Evolutionary conservation across 2,888 invertebrate genomes (phyloP).

Genomic region (Hyles lineata): DNA sequence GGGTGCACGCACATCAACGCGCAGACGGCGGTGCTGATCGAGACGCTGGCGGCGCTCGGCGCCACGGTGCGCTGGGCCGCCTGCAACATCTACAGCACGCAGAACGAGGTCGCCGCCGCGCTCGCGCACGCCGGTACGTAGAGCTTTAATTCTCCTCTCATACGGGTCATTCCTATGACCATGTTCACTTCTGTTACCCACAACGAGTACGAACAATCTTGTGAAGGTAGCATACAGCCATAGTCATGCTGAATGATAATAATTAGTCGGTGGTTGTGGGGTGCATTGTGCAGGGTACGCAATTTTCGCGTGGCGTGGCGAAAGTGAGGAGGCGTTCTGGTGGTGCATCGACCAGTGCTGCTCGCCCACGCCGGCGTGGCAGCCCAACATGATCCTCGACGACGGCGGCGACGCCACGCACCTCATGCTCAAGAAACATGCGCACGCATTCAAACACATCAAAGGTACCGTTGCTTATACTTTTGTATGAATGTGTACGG

Average conservation of each 20-base stretch:
- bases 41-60: constrained; percentile 94
- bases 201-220: no score
- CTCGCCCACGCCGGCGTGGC: constrained; percentile 96
- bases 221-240: no score
- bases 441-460: constrained; percentile 95
- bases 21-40: constrained; percentile 97
- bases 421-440: constrained; percentile 97
- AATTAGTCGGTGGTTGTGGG: background rate
- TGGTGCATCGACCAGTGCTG: constrained; percentile 98
- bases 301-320: constrained; percentile 98
- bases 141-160: no score
- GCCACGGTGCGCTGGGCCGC: constrained; percentile 98
- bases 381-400: constrained; percentile 98
- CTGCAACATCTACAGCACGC: constrained; percentile 99
- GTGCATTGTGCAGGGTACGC: constrained; percentile 86
- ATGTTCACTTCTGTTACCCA: no score
- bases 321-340: constrained; percentile 99
- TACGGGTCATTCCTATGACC: no score
- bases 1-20: constrained; percentile 99
- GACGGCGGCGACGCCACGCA: constrained; percentile 99
- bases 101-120: constrained; percentile 99
- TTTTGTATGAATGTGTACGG: no score
- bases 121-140: constrained; percentile 90
- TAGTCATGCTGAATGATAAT: no score
- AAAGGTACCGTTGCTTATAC: constrained; percentile 75